Base-by-base conservation (phyloP, 2,888 invertebrate species). In the Beris morrisii region DNA sequence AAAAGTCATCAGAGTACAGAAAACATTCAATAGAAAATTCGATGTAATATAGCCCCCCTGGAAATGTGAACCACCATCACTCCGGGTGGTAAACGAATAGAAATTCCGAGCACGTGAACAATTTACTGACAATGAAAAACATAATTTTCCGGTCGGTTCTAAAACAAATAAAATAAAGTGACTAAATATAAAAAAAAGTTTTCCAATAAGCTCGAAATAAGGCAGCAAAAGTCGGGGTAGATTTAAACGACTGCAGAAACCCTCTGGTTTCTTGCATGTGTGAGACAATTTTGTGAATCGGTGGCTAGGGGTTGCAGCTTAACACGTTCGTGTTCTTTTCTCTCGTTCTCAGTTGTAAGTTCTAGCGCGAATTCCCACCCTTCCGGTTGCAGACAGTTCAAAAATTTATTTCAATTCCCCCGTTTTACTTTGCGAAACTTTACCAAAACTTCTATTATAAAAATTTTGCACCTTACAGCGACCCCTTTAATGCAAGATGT, bases 331-430 rank as follows among this genome's bases (percentile, higher is more conserved):
- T 38, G 5, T 38, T 52, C 31, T 48, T 38, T 32, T 15, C 44
- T 54, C 5, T 54, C 30, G 38, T 52, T 31, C 32, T 9, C 55
- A 55, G n/a, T 63, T 5, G 44, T 53, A 43, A n/a, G 31, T 53
- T 63, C 31, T 22, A 2, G 22, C 22, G 22, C 3, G 5, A 52
- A 54, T 45, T 53, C 45, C 30, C 64, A 64, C 43, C 45, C 30
- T 15, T 64, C 31, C 15, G 56, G 15, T 38, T 56, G 53, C 43
- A 53, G 66, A 61, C 66, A 56, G 64, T 64, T 55, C 65, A 28
- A 48, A 61, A 69, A 66, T 69, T 69, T 69, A 66, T 69, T 67
- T 69, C 69, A 69, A 69, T 69, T 69, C 55, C 59, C 57, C 56
- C 55, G 32, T 56, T 56, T 46, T 57, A 68, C 53, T 65, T 22